These are phyloP conservation scores for Bacillus rossius DNA, from an alignment of 1,140 invertebrate genomes.

Conservation along the genomic window DNA sequence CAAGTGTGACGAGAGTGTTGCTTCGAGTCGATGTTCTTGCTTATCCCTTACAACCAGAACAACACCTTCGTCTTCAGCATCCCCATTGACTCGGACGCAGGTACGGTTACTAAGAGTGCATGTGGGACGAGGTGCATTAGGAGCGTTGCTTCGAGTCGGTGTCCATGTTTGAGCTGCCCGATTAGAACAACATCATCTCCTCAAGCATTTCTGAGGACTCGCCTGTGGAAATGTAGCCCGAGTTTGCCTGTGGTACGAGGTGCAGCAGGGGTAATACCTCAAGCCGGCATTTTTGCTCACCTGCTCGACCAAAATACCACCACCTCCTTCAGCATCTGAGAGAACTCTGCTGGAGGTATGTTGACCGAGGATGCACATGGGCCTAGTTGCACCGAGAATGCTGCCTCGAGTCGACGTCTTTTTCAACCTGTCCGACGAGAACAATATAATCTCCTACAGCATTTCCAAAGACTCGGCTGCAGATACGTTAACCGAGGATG, in stretches of 20 bases:
- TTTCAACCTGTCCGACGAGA: too few relatives aligned
- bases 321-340: neutral
- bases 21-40: too few relatives aligned
- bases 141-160: conserved; percentile 46
- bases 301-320: conserved; percentile 23
- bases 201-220: neutral
- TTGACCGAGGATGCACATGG: too few relatives aligned
- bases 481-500: neutral
- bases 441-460: conserved; percentile 5
- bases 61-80: too few relatives aligned
- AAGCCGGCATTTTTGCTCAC: too few relatives aligned
- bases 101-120: too few relatives aligned
- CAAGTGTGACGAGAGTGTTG: too few relatives aligned
- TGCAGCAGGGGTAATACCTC: conserved; percentile 47
- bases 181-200: conserved; percentile 18
- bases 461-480: neutral
- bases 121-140: conserved; percentile 48
- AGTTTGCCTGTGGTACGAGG: conserved; percentile 40
- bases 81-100: too few relatives aligned
- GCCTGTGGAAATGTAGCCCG: neutral
- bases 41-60: too few relatives aligned
- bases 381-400: too few relatives aligned
- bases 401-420: conserved; percentile 39
- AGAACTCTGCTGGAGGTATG: too few relatives aligned
- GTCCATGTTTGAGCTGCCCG: too few relatives aligned